Evolutionary conservation across 37 sponge, comb jelly and placozoan genomes (phyloP).

Genomic region (Geodia barretti): DNA sequence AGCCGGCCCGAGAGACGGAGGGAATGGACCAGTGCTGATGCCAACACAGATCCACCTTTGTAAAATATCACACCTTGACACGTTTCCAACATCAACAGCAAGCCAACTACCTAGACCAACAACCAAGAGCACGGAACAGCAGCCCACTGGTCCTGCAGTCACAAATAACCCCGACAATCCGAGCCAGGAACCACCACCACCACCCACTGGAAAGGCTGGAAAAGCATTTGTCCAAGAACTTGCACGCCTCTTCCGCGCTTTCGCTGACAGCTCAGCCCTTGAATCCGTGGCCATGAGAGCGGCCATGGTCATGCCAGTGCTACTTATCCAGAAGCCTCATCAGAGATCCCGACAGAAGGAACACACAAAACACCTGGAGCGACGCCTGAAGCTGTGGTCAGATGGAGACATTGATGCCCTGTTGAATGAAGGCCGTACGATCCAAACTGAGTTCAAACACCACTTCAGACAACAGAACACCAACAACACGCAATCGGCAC

Average conservation of each 20-base stretch:
- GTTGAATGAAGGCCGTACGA: constrained; percentile 9
- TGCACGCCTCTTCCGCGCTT: constrained; percentile 7
- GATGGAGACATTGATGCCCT: constrained; percentile 13
- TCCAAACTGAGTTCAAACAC: background rate
- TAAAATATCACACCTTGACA: too few species aligned
- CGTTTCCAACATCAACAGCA: too few species aligned
- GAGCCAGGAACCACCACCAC: too few species aligned
- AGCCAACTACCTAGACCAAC: too few species aligned
- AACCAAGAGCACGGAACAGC: too few species aligned
- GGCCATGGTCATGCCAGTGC: constrained; percentile 2
- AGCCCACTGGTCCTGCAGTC: too few species aligned
- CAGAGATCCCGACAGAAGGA: background rate
- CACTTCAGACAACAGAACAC: background rate
- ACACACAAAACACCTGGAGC: background rate
- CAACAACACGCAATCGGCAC: constrained; percentile 8
- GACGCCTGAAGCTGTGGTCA: constrained; percentile 13
- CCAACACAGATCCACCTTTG: too few species aligned
- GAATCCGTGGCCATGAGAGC: constrained; percentile 12
- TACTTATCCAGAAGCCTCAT: constrained; percentile 14
- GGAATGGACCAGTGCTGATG: too few species aligned
- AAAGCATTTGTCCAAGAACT: constrained; percentile 2
- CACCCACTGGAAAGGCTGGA: background rate
- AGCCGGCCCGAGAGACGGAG: too few species aligned
- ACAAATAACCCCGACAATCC: too few species aligned
- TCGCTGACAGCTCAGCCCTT: background rate